Conservation (phyloP, 2,797 vertebrate species). For the Manis javanica region DNA sequence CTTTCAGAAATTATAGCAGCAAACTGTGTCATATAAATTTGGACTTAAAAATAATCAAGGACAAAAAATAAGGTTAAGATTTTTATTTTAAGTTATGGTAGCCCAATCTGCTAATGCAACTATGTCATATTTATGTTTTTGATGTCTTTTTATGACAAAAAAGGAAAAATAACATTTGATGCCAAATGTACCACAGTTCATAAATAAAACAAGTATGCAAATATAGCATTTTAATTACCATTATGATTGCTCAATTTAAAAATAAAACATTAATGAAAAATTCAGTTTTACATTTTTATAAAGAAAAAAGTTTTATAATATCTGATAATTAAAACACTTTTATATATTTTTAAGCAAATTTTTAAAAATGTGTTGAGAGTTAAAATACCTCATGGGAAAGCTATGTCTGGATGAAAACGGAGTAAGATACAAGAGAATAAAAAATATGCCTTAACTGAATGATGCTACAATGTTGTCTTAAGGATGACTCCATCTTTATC, state of each 20-base stretch:
- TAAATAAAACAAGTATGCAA: constrained; percentile 38
- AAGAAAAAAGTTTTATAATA: not conserved
- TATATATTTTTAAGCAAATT: not conserved
- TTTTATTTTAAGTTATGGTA: constrained; percentile 9
- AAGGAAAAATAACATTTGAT: not conserved
- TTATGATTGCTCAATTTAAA: not conserved
- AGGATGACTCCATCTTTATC: not conserved
- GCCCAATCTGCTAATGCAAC: not conserved
- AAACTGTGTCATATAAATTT: not conserved
- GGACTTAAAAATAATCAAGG: constrained; percentile 13
- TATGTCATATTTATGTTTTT: not conserved
- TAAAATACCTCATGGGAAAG: not conserved
- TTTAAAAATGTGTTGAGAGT: not conserved
- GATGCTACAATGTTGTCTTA: not conserved
- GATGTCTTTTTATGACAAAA: not conserved
- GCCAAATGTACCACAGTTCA: not conserved
- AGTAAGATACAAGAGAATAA: not conserved
- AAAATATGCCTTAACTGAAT: not conserved
- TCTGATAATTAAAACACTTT: constrained; percentile 46
- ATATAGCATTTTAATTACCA: not conserved
- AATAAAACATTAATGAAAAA: not conserved
- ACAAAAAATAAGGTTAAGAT: not conserved
- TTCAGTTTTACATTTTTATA: not conserved
- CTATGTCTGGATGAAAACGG: not conserved
- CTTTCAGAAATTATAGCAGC: constrained; percentile 13